Percentiles rank a stretch among this genome's conserved stretches.
These are phyloP conservation scores for Piprites chloris DNA, from an alignment of 2,113 vertebrate genomes.

Conservation along the genomic window DNA sequence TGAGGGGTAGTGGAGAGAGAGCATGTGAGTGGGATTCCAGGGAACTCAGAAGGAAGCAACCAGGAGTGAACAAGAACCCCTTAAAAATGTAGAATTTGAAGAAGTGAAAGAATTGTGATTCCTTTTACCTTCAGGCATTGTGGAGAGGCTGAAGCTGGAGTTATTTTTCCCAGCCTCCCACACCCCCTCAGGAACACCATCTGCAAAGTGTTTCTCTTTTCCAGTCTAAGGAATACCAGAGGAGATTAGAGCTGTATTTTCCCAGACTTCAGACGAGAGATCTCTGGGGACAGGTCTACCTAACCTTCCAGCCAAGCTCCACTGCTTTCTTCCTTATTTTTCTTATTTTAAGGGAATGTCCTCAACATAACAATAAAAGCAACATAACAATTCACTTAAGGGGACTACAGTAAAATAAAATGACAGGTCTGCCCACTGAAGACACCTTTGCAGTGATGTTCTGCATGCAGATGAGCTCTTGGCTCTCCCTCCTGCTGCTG, in stretches of 20 bases:
- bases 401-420: neutral
- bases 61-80: neutral
- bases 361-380: neutral
- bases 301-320: neutral
- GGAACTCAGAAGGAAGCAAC: neutral
- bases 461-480: neutral
- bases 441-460: neutral
- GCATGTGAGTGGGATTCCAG: neutral
- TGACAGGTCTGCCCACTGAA: neutral
- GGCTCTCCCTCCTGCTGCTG: neutral
- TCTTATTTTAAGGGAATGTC: neutral
- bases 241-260: neutral
- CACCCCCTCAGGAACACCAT: neutral
- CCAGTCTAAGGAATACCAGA: neutral
- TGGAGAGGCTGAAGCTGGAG: neutral
- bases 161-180: neutral
- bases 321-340: neutral
- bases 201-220: constrained; percentile 44
- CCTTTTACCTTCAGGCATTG: neutral
- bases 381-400: neutral
- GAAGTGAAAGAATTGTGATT: neutral
- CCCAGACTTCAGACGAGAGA: neutral
- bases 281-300: neutral
- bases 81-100: neutral
- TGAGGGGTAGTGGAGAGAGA: neutral